A percentile compares a stretch with the other conserved stretches of the same genome.
Evolutionary conservation across 2,888 invertebrate genomes (phyloP).

Genomic region (Pterobdella sp.): DNA sequence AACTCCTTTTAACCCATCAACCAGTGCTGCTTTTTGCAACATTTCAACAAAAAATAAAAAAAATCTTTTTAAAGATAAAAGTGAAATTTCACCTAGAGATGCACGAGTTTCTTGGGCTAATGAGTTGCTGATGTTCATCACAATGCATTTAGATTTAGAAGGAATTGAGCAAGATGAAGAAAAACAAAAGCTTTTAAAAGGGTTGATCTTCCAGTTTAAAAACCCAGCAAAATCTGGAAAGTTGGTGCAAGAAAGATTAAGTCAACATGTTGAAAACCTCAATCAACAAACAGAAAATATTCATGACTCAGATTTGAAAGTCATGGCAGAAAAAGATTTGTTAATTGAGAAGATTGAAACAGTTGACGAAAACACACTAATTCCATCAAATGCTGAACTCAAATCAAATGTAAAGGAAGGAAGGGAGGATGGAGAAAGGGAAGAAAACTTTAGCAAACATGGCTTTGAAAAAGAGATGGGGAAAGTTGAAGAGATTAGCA

Average conservation of each 20-base stretch:
- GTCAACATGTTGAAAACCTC: too few relatives aligned
- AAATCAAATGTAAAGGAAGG: too few relatives aligned
- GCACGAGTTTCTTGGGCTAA: slow-evolving; percentile 5
- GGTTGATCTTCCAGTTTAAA: neutral
- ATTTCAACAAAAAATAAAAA: neutral
- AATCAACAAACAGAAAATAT: too few relatives aligned
- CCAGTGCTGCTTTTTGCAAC: neutral
- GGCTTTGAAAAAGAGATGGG: neutral
- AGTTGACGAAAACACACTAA: too few relatives aligned
- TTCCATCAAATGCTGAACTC: too few relatives aligned
- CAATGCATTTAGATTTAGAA: neutral
- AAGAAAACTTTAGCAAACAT: neutral
- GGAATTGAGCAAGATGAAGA: neutral
- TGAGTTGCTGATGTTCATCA: neutral
- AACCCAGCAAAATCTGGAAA: neutral
- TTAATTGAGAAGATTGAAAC: too few relatives aligned
- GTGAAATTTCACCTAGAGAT: neutral
- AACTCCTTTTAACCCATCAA: neutral
- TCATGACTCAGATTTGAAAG: too few relatives aligned
- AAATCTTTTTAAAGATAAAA: neutral
- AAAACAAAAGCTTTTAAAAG: neutral
- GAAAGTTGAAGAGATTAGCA: neutral
- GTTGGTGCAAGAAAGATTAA: neutral
- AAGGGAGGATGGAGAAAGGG: neutral
- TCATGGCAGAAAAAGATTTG: too few relatives aligned